Conservation (phyloP, 2,888 invertebrate species). For the Xestia c-nigrum region DNA sequence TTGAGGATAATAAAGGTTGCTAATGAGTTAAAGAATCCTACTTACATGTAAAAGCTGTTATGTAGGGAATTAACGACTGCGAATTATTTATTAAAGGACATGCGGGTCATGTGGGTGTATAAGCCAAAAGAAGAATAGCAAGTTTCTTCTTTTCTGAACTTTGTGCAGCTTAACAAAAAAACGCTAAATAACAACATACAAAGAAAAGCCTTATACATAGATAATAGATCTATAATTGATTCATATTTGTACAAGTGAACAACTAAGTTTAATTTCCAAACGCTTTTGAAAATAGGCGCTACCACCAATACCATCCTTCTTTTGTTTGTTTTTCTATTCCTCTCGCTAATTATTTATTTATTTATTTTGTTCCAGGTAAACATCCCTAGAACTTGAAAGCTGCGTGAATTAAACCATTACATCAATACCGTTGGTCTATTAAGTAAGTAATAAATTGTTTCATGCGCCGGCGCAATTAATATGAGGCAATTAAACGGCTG, state of each 20-base stretch:
- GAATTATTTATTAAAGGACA: neutral
- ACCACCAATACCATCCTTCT: neutral
- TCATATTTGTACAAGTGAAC: neutral
- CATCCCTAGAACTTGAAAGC: conserved; percentile 21
- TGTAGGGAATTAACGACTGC: neutral
- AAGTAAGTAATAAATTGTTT: conserved; percentile 59
- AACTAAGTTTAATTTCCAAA: neutral
- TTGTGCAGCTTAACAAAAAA: neutral
- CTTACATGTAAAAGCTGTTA: neutral
- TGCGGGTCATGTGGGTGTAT: neutral
- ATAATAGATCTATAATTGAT: neutral
- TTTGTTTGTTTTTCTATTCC: neutral
- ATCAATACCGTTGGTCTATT: conserved; percentile 42
- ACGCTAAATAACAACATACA: neutral
- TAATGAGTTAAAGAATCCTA: neutral
- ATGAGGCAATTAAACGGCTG: conserved; percentile 60
- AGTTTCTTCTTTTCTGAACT: neutral
- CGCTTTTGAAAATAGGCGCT: neutral
- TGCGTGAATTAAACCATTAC: conserved; percentile 38
- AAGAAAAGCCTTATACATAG: neutral
- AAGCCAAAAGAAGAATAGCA: neutral
- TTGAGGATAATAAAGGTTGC: neutral
- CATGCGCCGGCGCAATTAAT: conserved; percentile 44
- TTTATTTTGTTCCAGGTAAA: conserved; percentile 63
- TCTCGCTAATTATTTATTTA: conserved; percentile 14